Base-by-base conservation (phyloP, 1,140 invertebrate species). In the Sitobion miscanthi region DNA sequence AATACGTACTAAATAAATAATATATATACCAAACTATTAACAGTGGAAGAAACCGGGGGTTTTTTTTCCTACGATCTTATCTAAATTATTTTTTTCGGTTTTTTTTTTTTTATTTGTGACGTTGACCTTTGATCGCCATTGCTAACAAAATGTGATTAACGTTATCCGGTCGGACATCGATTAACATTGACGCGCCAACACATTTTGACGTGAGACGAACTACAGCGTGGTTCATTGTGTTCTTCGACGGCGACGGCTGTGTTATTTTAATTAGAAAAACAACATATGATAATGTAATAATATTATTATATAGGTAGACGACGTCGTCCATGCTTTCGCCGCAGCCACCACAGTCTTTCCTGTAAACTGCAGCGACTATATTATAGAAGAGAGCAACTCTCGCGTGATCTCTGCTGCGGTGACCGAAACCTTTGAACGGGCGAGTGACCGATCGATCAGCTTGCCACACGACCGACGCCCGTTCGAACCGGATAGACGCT, bases 111-210 rank as follows among this genome's bases (percentile, higher is more conserved):
- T 2, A 3, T 86, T 86, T 47, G 2, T 25, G 38, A 25, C 8
- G 21, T 47, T 86, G 83, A 86, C 42, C 83, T 86, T 47, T 86
- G 83, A 45, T 45, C 38, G 42, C 21, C 23, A 23, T 86, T 30
- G 83, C 83, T 14, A 86, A 45, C 83, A 45, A 45, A 86, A 86
- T 86, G 25, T 86, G 83, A 86, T 86, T 86, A 86, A 86, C 83
- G 83, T 86, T 38, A 86, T 86, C 42, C 42, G 42, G 42, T 45
- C 83, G 9, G 21, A 30, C 23, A 45, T 25, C 42, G 83, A 86
- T 45, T 86, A 86, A 86, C 21, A 45, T 86, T 45, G 42, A 86
- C 38, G 42, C 11, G 21, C 42, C 38, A 45, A 45, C 38, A 45
- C 42, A 86, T 86, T 42, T 86, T 86, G 83, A 86, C 83, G 21